Evolutionary conservation across 2,797 vertebrate species (phyloP).

Genomic region (Esox lucius): DNA sequence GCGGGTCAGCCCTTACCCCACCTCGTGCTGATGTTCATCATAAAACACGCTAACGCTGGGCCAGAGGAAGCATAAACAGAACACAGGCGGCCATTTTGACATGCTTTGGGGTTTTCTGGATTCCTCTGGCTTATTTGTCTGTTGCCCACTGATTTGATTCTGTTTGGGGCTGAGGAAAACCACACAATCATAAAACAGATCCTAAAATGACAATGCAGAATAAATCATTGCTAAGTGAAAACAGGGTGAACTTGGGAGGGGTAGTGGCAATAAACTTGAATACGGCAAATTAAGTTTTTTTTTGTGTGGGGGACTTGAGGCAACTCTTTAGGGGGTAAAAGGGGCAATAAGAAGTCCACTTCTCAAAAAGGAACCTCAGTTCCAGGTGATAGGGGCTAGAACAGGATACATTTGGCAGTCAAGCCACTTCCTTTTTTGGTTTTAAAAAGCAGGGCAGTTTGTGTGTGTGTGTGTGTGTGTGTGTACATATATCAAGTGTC

Average conservation of each 20-base stretch:
- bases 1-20: constrained; percentile 30
- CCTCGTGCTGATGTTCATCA: constrained; percentile 15
- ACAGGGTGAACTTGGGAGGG: neutral
- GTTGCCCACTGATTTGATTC: neutral
- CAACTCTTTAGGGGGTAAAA: neutral
- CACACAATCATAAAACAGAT: no score
- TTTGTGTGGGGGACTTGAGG: neutral
- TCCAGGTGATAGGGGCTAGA: constrained; percentile 38
- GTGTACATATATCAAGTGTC: no score
- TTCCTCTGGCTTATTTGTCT: neutral
- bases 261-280: neutral
- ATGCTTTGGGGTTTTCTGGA: constrained; percentile 7
- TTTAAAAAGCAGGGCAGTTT: constrained; percentile 41
- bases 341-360: constrained; percentile 8
- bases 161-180: constrained; percentile 10
- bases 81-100: constrained; percentile 52
- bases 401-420: constrained; percentile 37
- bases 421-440: constrained; percentile 30
- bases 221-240: neutral
- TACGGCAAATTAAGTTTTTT: constrained; percentile 19
- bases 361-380: constrained; percentile 27
- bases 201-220: neutral
- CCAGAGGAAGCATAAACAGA: constrained; percentile 32
- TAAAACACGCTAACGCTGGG: constrained; percentile 28
- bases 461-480: no score